Percentiles rank a stretch among this genome's conserved stretches.
phyloP scores from a whole-genome alignment of 1,140 invertebrate species.

The Ladona fulva region DNA sequence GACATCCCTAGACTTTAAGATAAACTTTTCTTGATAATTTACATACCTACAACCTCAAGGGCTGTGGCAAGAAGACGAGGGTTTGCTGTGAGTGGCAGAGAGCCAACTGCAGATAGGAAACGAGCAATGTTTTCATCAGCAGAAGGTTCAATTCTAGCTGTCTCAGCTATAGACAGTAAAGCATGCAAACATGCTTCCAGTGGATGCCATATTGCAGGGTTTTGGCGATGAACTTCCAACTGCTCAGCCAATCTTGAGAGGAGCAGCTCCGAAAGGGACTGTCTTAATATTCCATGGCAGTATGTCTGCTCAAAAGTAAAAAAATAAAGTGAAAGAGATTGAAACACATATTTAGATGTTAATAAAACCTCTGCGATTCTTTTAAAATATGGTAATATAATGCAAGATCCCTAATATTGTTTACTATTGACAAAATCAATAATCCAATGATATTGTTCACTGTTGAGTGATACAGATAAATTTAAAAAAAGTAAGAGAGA shows the following conservation, averaged over 20 bases:
- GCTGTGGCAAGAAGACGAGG: slow-evolving; percentile 53
- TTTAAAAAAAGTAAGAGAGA: too few relatives aligned
- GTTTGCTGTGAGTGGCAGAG: slow-evolving; percentile 45
- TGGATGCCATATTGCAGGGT: slow-evolving; percentile 45
- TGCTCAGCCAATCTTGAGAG: slow-evolving; percentile 30
- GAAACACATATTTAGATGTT: too few relatives aligned
- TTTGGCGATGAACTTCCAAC: slow-evolving; percentile 1
- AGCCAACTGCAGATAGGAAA: not conserved
- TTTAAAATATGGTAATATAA: too few relatives aligned
- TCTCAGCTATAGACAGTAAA: slow-evolving; percentile 70
- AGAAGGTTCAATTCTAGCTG: slow-evolving; percentile 44
- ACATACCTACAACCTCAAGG: slow-evolving; percentile 58
- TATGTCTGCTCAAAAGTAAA: slow-evolving; percentile 49
- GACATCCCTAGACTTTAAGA: too few relatives aligned
- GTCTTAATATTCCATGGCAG: slow-evolving; percentile 66
- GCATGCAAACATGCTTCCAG: slow-evolving; percentile 75
- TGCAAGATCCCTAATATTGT: too few relatives aligned
- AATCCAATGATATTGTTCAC: too few relatives aligned
- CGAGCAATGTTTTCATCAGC: not conserved
- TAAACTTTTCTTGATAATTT: not conserved
- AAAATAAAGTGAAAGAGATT: too few relatives aligned
- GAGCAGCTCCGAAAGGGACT: slow-evolving; percentile 53
- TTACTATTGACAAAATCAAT: too few relatives aligned
- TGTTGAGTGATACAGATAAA: too few relatives aligned
- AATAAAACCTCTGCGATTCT: too few relatives aligned